Base-by-base conservation (phyloP, 2,113 vertebrate genomes). In the Macheiramphus alcinus region DNA sequence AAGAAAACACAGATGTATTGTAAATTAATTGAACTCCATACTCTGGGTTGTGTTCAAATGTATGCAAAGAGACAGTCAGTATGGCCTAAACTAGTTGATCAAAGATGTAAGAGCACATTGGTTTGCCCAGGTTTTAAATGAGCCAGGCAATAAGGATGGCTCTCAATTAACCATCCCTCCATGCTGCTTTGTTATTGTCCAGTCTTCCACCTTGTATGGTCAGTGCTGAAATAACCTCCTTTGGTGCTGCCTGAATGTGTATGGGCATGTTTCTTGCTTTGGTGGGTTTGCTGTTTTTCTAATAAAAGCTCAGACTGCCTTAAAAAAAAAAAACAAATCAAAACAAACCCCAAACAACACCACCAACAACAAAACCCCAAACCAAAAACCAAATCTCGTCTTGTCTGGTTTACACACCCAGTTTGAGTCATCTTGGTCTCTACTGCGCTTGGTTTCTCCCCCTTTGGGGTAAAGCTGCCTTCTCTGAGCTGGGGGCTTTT, bases 21-120 rank as follows among this genome's bases (percentile, higher is more conserved):
- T 94, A 90, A 94, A 88, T 78, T 90, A 93, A 47, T 66, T 92
- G 36, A 88, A 47, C 55, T 74, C 56, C 5, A 2, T 67, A 8
- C 32, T 61, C 36, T 48, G 22, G 11, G 17, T 32, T 67, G 6
- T 61, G 38, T 78, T 84, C 26, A 31, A 9, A 40, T 4, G 2
- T 61, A 43, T 47, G 20, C 2, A 7, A 45, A 26, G n/a, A 67
- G 36, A 38, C 18, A 47, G 25, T 15, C 2, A 3, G 10, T 55
- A 7, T 78, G 61, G 21, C 21, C 43, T 68, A 23, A 36, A 9
- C 26, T 50, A 15, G 23, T 13, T 74, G 61, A 31, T 84, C 15
- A 36, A 16, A 75, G 34, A 10, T 43, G 6, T 31, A 61, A 52
- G 18, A 83, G 16, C 19, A 11, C 20, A 3, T 32, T 66, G 42